These are phyloP conservation scores for Xenentodon cancila DNA, from an alignment of 2,797 vertebrate genomes.

Conservation along the genomic window DNA sequence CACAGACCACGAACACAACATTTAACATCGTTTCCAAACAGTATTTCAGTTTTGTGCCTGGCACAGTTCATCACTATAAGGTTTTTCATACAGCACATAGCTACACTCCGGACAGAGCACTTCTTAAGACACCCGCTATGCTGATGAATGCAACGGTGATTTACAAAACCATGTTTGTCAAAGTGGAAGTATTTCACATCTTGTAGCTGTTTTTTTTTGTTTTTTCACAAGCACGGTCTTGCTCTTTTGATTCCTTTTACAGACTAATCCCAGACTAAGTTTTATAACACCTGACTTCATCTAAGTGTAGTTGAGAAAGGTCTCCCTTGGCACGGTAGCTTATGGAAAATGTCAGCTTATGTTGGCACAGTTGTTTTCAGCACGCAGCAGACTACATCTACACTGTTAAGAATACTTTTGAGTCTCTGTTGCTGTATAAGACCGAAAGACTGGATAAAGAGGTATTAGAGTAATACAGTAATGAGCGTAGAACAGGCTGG, in stretches of 20 bases:
- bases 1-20: constrained; percentile 54
- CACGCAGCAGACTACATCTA: constrained; percentile 65
- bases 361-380: constrained; percentile 56
- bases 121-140: constrained; percentile 70
- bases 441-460: constrained; percentile 77
- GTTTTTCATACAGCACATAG: constrained; percentile 46
- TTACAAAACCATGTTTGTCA: constrained; percentile 51
- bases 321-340: constrained; percentile 68
- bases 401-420: constrained; percentile 64
- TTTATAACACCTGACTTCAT: constrained; percentile 47
- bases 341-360: constrained; percentile 76
- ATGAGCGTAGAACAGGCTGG: constrained; percentile 67
- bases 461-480: constrained; percentile 77
- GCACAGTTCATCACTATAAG: constrained; percentile 42
- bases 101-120: constrained; percentile 43
- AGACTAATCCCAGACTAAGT: constrained; percentile 35
- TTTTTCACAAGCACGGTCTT: constrained; percentile 64
- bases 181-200: constrained; percentile 44
- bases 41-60: constrained; percentile 52
- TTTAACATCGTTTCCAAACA: constrained; percentile 43
- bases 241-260: constrained; percentile 41
- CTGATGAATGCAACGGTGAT: constrained; percentile 45
- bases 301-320: constrained; percentile 53
- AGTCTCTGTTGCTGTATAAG: constrained; percentile 70
- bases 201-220: constrained; percentile 39